Evolutionary conservation across 2,113 vertebrate genomes (phyloP).

Genomic region (Chunga burmeisteri): DNA sequence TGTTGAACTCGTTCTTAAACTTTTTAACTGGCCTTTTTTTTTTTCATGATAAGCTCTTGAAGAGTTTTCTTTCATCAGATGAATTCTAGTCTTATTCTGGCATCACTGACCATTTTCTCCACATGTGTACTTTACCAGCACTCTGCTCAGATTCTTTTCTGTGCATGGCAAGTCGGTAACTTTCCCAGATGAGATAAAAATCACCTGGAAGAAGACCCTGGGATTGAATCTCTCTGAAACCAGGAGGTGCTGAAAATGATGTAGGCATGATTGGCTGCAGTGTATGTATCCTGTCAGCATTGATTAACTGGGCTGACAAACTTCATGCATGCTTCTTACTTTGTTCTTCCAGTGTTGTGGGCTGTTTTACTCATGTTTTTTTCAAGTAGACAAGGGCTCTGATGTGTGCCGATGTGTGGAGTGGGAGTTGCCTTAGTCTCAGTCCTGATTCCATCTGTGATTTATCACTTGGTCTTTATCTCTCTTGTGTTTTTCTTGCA

Average conservation of each 20-base stretch:
- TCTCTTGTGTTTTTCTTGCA: not conserved
- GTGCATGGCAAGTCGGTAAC: accelerated
- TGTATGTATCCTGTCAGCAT: not conserved
- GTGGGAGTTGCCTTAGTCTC: not conserved
- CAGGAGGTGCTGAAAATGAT: not conserved
- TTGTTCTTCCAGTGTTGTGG: not conserved
- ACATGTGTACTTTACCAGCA: not conserved
- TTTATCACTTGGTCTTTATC: not conserved
- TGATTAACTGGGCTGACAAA: accelerated
- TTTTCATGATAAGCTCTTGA: not conserved
- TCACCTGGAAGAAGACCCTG: not conserved
- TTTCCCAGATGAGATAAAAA: not conserved
- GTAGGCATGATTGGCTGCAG: not conserved
- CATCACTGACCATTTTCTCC: not conserved
- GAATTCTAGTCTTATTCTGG: not conserved
- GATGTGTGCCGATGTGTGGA: not conserved
- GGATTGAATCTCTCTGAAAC: not conserved
- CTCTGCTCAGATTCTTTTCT: not conserved
- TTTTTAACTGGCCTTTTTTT: not conserved
- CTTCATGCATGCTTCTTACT: not conserved
- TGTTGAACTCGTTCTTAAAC: not conserved
- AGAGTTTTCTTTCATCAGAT: not conserved
- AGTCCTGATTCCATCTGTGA: not conserved
- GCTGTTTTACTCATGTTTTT: not conserved
- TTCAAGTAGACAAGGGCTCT: not conserved